Percentiles rank a stretch among this genome's conserved stretches.
phyloP scores from a whole-genome alignment of 2,797 vertebrate species.

The Amazona ochrocephala region DNA sequence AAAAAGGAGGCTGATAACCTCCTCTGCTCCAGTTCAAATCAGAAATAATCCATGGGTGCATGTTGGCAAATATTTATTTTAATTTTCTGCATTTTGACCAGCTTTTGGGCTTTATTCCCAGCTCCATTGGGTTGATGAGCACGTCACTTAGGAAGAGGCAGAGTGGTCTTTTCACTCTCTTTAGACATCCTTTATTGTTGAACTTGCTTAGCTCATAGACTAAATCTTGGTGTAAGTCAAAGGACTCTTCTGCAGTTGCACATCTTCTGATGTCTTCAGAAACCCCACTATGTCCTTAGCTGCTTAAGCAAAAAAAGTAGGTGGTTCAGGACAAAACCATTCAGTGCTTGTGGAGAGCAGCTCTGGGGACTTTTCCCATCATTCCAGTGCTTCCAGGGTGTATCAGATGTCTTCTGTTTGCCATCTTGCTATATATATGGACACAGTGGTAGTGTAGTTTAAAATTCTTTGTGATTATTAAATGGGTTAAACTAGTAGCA shows the following conservation, averaged over 20 bases:
- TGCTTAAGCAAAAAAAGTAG: background rate
- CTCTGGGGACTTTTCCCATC: background rate
- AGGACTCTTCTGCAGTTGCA: background rate
- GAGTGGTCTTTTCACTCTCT: fast-evolving
- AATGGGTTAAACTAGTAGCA: background rate
- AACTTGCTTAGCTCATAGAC: background rate
- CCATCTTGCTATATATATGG: background rate
- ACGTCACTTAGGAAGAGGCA: background rate
- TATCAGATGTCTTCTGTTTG: background rate
- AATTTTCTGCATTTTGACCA: background rate
- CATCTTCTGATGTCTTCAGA: background rate
- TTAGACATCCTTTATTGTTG: background rate
- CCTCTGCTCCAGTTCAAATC: background rate
- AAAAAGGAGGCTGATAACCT: background rate
- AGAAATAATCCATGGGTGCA: background rate
- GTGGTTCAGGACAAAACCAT: background rate
- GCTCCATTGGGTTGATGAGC: background rate
- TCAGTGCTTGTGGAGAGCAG: background rate
- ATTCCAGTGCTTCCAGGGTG: background rate
- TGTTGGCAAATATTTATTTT: background rate
- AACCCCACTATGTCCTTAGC: background rate
- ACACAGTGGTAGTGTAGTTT: background rate
- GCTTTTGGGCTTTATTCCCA: background rate
- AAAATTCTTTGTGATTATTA: background rate
- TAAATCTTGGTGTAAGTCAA: background rate